Conservation (phyloP, 1,140 invertebrate genomes). For the Ephestia elutella region DNA sequence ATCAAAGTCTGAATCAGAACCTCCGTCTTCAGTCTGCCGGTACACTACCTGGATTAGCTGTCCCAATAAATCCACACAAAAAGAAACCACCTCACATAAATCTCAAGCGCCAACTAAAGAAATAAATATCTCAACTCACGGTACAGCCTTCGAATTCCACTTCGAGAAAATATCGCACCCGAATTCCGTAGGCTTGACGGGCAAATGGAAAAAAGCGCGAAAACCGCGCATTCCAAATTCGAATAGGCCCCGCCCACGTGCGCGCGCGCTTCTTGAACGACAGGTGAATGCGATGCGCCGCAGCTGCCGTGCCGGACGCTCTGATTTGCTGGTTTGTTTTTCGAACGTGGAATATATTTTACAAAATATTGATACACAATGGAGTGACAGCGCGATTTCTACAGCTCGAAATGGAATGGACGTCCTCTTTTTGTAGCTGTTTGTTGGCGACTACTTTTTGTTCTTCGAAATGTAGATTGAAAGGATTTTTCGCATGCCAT, state of each 20-base stretch:
- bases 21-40: conserved; percentile 15
- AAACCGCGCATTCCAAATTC: conserved; percentile 39
- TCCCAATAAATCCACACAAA: conserved; percentile 44
- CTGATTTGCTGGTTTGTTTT: conserved; percentile 53
- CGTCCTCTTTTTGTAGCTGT: conserved; percentile 23
- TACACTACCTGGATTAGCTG: conserved; percentile 45
- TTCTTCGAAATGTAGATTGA: conserved; percentile 3
- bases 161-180: conserved; percentile 66
- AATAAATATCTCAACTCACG: conserved; percentile 58
- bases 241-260: conserved; percentile 42
- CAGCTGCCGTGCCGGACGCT: conserved; percentile 37
- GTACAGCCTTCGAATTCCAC: conserved; percentile 61
- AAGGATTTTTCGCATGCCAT: not conserved
- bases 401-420: conserved; percentile 21
- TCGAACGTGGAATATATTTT: conserved; percentile 53
- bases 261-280: conserved; percentile 39
- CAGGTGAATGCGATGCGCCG: conserved; percentile 62
- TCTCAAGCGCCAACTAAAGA: conserved; percentile 32
- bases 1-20: conserved; percentile 11
- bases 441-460: conserved; percentile 7
- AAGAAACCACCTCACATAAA: conserved; percentile 45
- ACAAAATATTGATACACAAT: conserved; percentile 53
- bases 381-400: conserved; percentile 32
- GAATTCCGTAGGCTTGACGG: conserved; percentile 58
- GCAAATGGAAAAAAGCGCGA: conserved; percentile 58